Conservation (phyloP, 1,140 invertebrate species). For the Cydia strobilella region DNA sequence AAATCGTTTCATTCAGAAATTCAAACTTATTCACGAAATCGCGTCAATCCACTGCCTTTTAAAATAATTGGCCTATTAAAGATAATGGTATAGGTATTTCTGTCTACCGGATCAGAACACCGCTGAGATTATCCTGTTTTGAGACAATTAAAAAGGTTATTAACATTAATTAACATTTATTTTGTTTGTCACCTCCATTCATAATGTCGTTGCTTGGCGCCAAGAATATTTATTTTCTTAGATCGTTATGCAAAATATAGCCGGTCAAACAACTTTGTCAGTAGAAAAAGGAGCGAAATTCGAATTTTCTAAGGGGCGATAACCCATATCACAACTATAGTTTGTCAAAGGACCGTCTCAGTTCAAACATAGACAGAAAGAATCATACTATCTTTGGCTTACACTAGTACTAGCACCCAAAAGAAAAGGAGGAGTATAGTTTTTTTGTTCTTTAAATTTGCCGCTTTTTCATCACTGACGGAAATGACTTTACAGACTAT, state of each 20-base stretch:
- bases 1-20: conserved; percentile 1
- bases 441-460: no score
- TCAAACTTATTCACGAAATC: background rate
- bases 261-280: no score
- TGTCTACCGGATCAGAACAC: conserved; percentile 10
- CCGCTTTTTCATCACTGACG: no score
- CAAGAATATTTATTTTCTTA: background rate
- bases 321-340: no score
- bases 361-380: no score
- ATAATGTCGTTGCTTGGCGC: background rate
- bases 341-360: no score
- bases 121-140: background rate
- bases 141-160: background rate
- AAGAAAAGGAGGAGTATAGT: no score
- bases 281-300: no score
- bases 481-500: no score
- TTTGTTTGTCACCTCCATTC: background rate
- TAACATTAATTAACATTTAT: conserved; percentile 13
- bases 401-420: no score
- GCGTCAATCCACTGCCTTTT: background rate
- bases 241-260: background rate
- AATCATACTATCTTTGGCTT: no score
- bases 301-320: no score
- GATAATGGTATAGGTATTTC: background rate
- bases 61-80: background rate